phyloP scores from a whole-genome alignment of 2,113 vertebrate genomes.

The Plestiodon gilberti region DNA sequence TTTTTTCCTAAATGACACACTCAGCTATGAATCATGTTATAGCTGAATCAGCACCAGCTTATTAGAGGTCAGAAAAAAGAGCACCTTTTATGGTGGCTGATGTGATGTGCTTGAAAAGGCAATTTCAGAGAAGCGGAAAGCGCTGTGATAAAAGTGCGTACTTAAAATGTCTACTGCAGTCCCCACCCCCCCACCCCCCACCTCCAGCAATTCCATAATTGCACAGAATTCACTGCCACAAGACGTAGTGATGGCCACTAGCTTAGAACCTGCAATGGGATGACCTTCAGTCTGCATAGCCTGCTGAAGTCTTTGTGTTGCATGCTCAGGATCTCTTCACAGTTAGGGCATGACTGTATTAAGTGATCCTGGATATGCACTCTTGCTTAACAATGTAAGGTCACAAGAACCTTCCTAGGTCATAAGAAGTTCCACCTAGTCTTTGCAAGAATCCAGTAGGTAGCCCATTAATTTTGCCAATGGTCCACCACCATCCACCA shows the following conservation, averaged over 20 bases:
- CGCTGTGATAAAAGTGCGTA: background rate
- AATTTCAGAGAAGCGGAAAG: background rate
- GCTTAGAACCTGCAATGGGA: background rate
- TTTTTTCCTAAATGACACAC: background rate
- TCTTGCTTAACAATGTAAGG: background rate
- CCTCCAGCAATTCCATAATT: background rate
- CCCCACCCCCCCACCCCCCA: background rate
- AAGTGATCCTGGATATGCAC: background rate
- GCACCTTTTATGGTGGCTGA: conserved; percentile 3
- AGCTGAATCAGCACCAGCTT: conserved; percentile 30
- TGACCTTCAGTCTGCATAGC: background rate
- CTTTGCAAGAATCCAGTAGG: background rate
- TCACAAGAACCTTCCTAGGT: background rate
- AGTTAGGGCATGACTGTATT: background rate
- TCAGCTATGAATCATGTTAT: conserved; percentile 17
- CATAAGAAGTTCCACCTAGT: background rate
- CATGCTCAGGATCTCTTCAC: background rate
- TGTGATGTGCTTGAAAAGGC: conserved; percentile 8
- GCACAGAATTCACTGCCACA: background rate
- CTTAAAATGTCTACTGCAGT: background rate
- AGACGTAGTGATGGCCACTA: background rate
- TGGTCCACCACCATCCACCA: background rate
- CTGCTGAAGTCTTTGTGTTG: background rate
- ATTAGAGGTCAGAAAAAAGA: conserved; percentile 8
- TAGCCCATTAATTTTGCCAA: background rate